A percentile compares a stretch with the other conserved stretches of the same genome.
phyloP scores from a whole-genome alignment of 2,797 vertebrate genomes.

The Xenopus petersii region DNA sequence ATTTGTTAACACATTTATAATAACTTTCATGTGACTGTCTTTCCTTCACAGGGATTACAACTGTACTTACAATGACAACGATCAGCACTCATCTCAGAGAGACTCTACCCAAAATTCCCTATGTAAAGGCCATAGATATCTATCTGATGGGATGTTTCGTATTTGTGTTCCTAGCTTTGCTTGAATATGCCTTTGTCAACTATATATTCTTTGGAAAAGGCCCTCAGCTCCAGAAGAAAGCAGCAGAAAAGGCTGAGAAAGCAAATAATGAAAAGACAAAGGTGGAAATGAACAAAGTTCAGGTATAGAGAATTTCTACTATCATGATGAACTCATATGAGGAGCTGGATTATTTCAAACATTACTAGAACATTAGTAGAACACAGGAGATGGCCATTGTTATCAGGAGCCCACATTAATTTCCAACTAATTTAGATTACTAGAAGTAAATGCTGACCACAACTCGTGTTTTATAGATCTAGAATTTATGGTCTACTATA shows the following conservation, averaged over 20 bases:
- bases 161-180: slow-evolving; percentile 87
- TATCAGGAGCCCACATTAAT: too few species aligned
- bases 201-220: slow-evolving; percentile 93
- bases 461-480: too few species aligned
- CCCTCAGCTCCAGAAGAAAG: slow-evolving; percentile 84
- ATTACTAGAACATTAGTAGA: too few species aligned
- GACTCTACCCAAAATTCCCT: slow-evolving; percentile 91
- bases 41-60: slow-evolving; percentile 78
- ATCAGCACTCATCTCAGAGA: slow-evolving; percentile 91
- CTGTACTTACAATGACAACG: slow-evolving; percentile 92
- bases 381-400: too few species aligned
- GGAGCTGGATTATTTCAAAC: too few species aligned
- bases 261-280: slow-evolving; percentile 72
- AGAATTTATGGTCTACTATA: too few species aligned
- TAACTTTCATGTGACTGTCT: too few species aligned
- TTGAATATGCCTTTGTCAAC: slow-evolving; percentile 91
- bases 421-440: too few species aligned
- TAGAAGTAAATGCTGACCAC: too few species aligned
- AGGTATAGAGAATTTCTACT: slow-evolving; percentile 65
- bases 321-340: too few species aligned
- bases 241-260: slow-evolving; percentile 76
- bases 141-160: slow-evolving; percentile 93
- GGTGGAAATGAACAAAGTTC: slow-evolving; percentile 80
- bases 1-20: too few species aligned
- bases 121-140: slow-evolving; percentile 89